Evolutionary conservation across 2,888 invertebrate species (phyloP).

Genomic region (Brachynemurus nebulosus): DNA sequence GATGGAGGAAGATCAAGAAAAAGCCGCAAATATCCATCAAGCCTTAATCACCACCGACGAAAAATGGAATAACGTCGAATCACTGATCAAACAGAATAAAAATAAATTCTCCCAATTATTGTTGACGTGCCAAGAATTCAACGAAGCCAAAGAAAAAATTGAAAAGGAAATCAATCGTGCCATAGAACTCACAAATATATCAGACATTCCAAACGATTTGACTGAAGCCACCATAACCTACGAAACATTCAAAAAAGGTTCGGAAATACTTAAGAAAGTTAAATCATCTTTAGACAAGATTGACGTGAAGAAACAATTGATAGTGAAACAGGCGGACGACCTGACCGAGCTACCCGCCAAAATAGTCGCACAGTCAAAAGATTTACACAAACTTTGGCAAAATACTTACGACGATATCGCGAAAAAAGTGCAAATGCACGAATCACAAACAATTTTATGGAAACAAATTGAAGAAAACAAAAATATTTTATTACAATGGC

Average conservation of each 20-base stretch:
- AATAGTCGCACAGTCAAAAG: constrained; percentile 43
- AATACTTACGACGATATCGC: constrained; percentile 55
- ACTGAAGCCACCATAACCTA: constrained; percentile 54
- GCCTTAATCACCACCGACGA: constrained; percentile 62
- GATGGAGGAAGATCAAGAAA: constrained; percentile 69
- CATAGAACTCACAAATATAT: constrained; percentile 45
- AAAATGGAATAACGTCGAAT: constrained; percentile 67
- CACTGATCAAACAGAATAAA: constrained; percentile 58
- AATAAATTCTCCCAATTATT: constrained; percentile 59
- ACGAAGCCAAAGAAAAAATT: constrained; percentile 56
- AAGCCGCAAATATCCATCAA: constrained; percentile 67
- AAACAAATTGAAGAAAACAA: constrained; percentile 80
- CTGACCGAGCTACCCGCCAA: constrained; percentile 50
- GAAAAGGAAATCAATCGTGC: constrained; percentile 56
- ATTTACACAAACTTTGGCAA: constrained; percentile 53
- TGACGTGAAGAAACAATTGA: constrained; percentile 57
- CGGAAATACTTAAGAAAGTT: constrained; percentile 60
- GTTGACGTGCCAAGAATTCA: constrained; percentile 58
- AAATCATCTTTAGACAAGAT: constrained; percentile 64
- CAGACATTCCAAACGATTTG: constrained; percentile 56
- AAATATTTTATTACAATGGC: constrained; percentile 70
- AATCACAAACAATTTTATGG: constrained; percentile 86
- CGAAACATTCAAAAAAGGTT: constrained; percentile 61
- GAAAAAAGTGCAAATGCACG: constrained; percentile 63
- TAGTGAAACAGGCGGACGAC: constrained; percentile 53